phyloP scores from a whole-genome alignment of 1,140 invertebrate species.

The Danaus melanippus region DNA sequence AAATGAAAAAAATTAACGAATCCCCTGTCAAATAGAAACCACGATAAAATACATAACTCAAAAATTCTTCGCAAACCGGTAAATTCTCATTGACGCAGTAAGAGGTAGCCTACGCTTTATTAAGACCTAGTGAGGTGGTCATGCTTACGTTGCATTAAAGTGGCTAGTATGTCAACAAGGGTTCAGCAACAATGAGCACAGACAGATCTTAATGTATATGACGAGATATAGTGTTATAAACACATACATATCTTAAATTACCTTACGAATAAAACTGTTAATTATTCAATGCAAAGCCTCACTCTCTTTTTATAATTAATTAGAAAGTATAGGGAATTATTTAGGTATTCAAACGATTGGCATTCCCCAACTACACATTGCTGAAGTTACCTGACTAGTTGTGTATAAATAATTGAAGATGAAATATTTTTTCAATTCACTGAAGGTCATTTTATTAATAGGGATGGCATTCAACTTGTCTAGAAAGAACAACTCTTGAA shows the following conservation, averaged over 20 bases:
- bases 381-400: too few relatives aligned
- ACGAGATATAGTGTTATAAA: too few relatives aligned
- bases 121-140: conserved; percentile 29
- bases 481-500: conserved; percentile 35
- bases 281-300: too few relatives aligned
- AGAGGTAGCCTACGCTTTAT: conserved; percentile 21
- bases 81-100: conserved; percentile 20
- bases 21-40: too few relatives aligned
- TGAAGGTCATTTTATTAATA: conserved; percentile 27
- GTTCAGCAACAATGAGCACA: conserved; percentile 37
- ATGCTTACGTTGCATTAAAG: conserved; percentile 29
- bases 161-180: conserved; percentile 38
- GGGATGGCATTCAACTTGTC: too few relatives aligned
- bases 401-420: too few relatives aligned
- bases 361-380: neutral
- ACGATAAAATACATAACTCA: too few relatives aligned
- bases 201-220: conserved; percentile 2
- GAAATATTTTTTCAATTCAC: conserved; percentile 1
- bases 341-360: neutral
- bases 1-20: too few relatives aligned
- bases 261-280: too few relatives aligned
- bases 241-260: too few relatives aligned
- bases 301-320: too few relatives aligned
- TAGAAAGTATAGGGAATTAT: too few relatives aligned
- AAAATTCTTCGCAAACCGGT: conserved; percentile 9